Percentiles rank a stretch among this genome's conserved stretches.
phyloP scores from a whole-genome alignment of 2,797 vertebrate species.

The Dipus sagitta region DNA sequence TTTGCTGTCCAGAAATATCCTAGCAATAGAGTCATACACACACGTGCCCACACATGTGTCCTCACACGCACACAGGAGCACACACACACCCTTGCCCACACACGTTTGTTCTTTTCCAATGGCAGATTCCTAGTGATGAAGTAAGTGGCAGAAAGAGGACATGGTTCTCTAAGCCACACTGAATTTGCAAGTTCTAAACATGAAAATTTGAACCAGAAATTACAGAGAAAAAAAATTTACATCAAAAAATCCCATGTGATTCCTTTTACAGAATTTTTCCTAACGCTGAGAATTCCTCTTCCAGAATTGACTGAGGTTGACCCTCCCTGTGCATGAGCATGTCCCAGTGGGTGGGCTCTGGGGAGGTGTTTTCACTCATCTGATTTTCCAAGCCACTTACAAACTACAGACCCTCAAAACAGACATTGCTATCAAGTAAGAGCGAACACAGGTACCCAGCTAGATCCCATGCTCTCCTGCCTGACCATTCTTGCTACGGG shows the following conservation, averaged over 20 bases:
- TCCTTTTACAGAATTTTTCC: constrained; percentile 13
- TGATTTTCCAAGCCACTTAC: not conserved
- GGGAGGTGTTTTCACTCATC: not conserved
- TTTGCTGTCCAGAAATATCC: constrained; percentile 22
- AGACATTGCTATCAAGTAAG: not conserved
- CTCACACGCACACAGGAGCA: rapidly evolving
- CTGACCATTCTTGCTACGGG: not conserved
- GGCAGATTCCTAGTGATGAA: constrained; percentile 48
- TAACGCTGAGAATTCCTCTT: constrained; percentile 45
- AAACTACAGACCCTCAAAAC: not conserved
- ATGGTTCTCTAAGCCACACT: constrained; percentile 1
- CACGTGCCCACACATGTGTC: too few species aligned
- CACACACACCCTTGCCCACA: too few species aligned
- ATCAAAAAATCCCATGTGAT: not conserved
- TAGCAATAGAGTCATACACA: not conserved
- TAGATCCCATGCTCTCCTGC: not conserved
- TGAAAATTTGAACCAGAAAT: constrained; percentile 74
- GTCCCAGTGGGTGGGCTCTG: not conserved
- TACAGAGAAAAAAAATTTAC: constrained; percentile 16
- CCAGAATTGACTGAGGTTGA: constrained; percentile 25
- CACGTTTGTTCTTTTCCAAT: not conserved
- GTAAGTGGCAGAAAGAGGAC: constrained; percentile 25
- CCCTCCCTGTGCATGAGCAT: not conserved
- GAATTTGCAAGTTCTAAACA: constrained; percentile 53
- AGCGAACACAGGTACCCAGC: not conserved